Conservation (phyloP, 2,113 vertebrate species). For the Phyllopteryx taeniolatus region DNA sequence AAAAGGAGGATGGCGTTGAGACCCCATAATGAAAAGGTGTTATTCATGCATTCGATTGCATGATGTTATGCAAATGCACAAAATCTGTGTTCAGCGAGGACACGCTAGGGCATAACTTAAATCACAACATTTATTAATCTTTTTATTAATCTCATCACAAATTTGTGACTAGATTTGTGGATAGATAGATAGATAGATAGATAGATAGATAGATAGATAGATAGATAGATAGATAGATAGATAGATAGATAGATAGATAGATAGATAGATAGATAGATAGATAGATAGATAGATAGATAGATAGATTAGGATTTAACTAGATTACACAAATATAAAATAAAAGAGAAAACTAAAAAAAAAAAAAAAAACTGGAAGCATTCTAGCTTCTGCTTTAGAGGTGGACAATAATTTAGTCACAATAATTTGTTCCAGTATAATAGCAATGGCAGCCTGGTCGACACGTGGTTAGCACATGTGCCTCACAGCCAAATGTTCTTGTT, state of each 20-base stretch:
- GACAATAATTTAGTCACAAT: not conserved
- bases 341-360: not conserved
- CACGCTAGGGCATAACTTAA: not conserved
- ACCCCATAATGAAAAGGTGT: slow-evolving; percentile 21
- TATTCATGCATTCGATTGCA: slow-evolving; percentile 7
- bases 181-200: no score
- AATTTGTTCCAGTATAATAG: no score
- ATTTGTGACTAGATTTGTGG: not conserved
- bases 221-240: no score
- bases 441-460: no score
- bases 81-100: not conserved
- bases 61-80: slow-evolving; percentile 1
- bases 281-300: not conserved
- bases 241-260: no score
- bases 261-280: no score
- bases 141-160: not conserved
- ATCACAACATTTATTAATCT: slow-evolving; percentile 1
- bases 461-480: no score
- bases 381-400: not conserved
- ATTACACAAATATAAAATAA: not conserved
- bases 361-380: not conserved
- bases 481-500: no score
- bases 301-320: not conserved
- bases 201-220: no score
- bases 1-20: slow-evolving; percentile 25